Conservation (phyloP, 2,888 invertebrate genomes). For the Miltochrista miniata region DNA sequence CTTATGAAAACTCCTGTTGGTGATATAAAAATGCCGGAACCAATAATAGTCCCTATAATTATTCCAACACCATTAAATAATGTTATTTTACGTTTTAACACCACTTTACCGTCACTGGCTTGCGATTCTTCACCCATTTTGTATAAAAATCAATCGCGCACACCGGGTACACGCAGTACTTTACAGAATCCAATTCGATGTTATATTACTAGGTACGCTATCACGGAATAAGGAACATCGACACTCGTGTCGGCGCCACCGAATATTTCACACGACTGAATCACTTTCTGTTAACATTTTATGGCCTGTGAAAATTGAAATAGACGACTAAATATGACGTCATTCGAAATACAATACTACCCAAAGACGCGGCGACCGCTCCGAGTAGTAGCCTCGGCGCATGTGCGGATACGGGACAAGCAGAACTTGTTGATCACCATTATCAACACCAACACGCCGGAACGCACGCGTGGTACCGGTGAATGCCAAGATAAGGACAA, state of each 20-base stretch:
- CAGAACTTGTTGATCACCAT: conserved; percentile 12
- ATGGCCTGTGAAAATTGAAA: conserved; percentile 63
- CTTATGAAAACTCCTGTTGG: conserved; percentile 90
- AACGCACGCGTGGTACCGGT: conserved; percentile 5
- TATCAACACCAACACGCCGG: conserved; percentile 5
- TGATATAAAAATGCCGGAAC: conserved; percentile 96
- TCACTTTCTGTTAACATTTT: conserved; percentile 74
- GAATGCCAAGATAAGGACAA: conserved; percentile 36
- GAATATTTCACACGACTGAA: conserved; percentile 67
- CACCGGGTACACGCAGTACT: conserved; percentile 61
- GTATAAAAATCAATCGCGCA: conserved; percentile 74
- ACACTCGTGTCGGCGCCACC: conserved; percentile 23
- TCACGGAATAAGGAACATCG: conserved; percentile 25
- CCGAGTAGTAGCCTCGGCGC: conserved; percentile 58
- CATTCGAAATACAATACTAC: conserved; percentile 21
- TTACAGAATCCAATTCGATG: conserved; percentile 45
- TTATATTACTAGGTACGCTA: conserved; percentile 5
- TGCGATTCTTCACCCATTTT: conserved; percentile 78
- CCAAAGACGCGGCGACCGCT: conserved; percentile 48
- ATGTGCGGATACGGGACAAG: conserved; percentile 45
- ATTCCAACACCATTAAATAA: conserved; percentile 93
- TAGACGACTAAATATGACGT: conserved; percentile 53
- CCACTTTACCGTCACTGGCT: conserved; percentile 82
- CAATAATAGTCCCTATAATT: conserved; percentile 95
- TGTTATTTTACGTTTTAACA: conserved; percentile 92